Evolutionary conservation across 2,888 invertebrate species (phyloP), one percentile per base, ranked within the genome.

Genomic region (Rhogogaster chlorosoma): DNA sequence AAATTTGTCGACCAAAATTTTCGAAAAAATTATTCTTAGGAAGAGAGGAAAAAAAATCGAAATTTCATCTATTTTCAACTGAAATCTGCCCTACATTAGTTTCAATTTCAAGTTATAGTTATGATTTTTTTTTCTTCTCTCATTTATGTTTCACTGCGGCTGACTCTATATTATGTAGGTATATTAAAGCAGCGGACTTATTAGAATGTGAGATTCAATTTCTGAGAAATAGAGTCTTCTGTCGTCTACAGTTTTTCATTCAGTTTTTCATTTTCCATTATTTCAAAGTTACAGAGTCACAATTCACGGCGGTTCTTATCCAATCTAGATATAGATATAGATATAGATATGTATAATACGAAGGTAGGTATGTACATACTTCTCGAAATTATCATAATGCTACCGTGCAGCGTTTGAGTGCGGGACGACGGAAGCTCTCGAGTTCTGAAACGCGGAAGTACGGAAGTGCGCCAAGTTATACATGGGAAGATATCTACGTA

Each of bases 311-410:
- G 53, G 53, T 61, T 61, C 2, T 26, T n/a, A n/a, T 61, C 26
- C 26, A 7, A 18, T 1, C 26, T 26, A 26, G 9, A 61, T 26
- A 26, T 10, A 61, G 10, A n/a, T 61, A 61, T 26, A 53, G 1
- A 18, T 53, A 15, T 49, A 49, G 2, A 9, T 15, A 49, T 9
- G 49, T 49, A 49, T 53, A 18, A 18, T 53, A 2, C n/a, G 2
- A 18, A 53, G 2, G 15, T 5, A 22, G 7, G 22, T 67, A 29
- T 29, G 2, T 29, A 29, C 10, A 67, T 1, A 22, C 32, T 70
- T 32, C 36, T 36, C n/a, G 18, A 70, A 70, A 70, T 70, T 70
- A 70, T 70, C 70, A 70, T 36, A 70, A 70, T 70, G 36, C 70
- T 36, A 22, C 57, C 22, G 29, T 15, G 15, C 12, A 70, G 70